These are phyloP conservation scores for Antidorcas marsupialis DNA, from an alignment of 2,113 vertebrate genomes.

Conservation along the genomic window DNA sequence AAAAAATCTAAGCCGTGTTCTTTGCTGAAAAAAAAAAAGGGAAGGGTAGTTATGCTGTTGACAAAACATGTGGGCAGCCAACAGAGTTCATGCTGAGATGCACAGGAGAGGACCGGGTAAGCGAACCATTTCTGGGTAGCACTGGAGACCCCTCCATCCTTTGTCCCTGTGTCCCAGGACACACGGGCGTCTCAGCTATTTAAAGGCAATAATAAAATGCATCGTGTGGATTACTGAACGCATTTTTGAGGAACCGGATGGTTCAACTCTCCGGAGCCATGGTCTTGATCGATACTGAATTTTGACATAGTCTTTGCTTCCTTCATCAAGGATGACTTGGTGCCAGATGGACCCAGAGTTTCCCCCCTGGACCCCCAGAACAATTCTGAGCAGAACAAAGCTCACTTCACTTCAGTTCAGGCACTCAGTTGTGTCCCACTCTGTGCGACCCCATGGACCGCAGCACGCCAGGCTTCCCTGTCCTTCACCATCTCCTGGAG, in stretches of 20 bases:
- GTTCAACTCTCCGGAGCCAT: background rate
- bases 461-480: background rate
- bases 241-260: background rate
- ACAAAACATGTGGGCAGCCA: accelerated
- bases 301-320: accelerated
- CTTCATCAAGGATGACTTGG: accelerated
- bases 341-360: accelerated
- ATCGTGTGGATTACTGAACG: accelerated
- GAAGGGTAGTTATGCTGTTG: background rate
- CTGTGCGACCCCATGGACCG: accelerated
- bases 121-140: accelerated
- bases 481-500: accelerated
- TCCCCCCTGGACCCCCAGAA: accelerated
- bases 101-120: background rate
- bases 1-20: accelerated
- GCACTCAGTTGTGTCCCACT: background rate
- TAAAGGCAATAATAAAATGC: background rate
- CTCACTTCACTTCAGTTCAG: background rate
- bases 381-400: accelerated
- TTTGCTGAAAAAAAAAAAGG: background rate
- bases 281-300: accelerated
- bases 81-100: background rate
- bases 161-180: accelerated
- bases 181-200: accelerated
- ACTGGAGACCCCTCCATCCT: background rate